Evolutionary conservation across 1,140 invertebrate species (phyloP).

Genomic region (Yoshiicerus persimilis): DNA sequence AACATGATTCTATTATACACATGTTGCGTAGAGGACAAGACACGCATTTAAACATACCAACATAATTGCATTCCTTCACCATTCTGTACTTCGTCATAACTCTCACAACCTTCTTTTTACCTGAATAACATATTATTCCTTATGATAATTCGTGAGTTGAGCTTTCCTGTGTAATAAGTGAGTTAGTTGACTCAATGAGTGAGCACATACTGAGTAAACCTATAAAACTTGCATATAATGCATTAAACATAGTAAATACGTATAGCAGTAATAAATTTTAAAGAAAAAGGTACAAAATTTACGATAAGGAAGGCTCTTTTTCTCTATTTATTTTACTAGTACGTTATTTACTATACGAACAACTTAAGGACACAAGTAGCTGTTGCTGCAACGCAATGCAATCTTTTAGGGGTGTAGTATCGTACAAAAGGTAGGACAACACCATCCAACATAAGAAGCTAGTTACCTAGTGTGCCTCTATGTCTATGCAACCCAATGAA

Average conservation of each 20-base stretch:
- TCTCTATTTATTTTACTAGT: background rate
- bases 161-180: background rate
- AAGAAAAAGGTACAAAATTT: constrained; percentile 2
- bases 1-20: background rate
- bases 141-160: background rate
- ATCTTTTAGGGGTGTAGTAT: background rate
- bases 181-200: background rate
- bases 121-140: background rate
- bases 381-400: background rate
- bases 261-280: background rate
- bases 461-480: background rate
- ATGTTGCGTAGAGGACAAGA: background rate
- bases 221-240: background rate
- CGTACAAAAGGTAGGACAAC: background rate
- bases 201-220: background rate
- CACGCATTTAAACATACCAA: background rate
- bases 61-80: background rate
- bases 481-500: background rate
- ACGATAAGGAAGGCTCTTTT: background rate
- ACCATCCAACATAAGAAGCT: background rate
- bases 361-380: no score
- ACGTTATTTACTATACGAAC: background rate
- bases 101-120: background rate
- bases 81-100: background rate
- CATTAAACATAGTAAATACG: background rate